Percentiles rank a stretch among this genome's conserved stretches.
Conservation (phyloP, 2,888 invertebrate species). For the Esperia sulphurella region DNA sequence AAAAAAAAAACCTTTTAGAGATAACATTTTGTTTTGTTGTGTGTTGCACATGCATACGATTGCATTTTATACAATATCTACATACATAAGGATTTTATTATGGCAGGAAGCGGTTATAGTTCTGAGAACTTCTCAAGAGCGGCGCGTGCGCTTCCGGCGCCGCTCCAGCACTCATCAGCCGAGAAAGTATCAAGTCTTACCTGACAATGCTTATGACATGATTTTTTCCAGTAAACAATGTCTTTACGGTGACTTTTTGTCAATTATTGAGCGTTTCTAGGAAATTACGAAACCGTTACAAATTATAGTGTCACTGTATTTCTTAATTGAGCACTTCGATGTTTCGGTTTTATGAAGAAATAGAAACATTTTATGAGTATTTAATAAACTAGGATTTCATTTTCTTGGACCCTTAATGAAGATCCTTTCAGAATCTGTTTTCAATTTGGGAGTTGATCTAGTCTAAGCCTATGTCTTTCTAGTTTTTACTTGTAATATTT, state of each 20-base stretch:
- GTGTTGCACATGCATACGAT: too few species aligned
- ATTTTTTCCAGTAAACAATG: conserved; percentile 2
- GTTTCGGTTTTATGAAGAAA: too few species aligned
- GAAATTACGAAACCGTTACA: conserved; percentile 8
- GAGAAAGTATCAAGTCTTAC: conserved; percentile 5
- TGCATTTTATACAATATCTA: not conserved
- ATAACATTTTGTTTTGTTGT: too few species aligned
- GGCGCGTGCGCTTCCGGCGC: conserved; percentile 10
- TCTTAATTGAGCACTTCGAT: too few species aligned
- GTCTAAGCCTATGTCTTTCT: too few species aligned
- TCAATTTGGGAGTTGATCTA: too few species aligned
- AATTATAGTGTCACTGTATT: not conserved
- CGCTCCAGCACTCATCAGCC: conserved; percentile 1
- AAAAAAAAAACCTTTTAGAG: too few species aligned
- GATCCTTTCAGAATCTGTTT: too few species aligned
- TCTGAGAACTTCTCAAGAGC: conserved; percentile 6
- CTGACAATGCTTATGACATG: conserved; percentile 5
- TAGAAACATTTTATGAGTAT: too few species aligned
- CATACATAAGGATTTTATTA: not conserved
- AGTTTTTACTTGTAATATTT: too few species aligned
- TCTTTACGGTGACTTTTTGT: conserved; percentile 5
- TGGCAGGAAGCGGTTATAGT: conserved; percentile 8
- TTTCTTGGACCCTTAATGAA: too few species aligned
- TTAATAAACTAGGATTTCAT: too few species aligned
- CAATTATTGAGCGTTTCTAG: conserved; percentile 4